phyloP scores from a whole-genome alignment of 2,888 invertebrate genomes.

The Tetragonisca angustula region DNA sequence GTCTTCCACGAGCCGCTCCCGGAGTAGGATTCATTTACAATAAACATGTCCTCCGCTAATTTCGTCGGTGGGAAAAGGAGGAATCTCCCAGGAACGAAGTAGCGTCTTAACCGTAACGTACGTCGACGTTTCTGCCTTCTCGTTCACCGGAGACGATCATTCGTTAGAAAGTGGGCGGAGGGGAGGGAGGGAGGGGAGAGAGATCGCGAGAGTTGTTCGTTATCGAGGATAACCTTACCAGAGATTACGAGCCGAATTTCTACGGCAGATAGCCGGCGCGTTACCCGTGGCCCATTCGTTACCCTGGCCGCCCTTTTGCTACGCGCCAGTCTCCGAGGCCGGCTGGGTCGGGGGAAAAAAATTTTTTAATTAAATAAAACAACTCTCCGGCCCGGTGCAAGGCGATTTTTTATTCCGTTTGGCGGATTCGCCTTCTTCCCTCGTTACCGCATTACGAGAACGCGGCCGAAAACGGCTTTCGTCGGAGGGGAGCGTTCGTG shows the following conservation, averaged over 20 bases:
- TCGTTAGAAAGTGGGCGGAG: constrained; percentile 34
- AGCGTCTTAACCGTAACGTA: constrained; percentile 72
- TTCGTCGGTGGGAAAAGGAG: constrained; percentile 76
- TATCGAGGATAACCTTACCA: constrained; percentile 46
- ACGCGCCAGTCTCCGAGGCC: background rate
- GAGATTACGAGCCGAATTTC: constrained; percentile 49
- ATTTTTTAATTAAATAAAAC: constrained; percentile 56
- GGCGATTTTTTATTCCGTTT: constrained; percentile 20
- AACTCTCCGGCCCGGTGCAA: constrained; percentile 6
- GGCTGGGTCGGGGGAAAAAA: background rate
- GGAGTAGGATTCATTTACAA: constrained; percentile 83
- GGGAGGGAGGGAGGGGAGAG: background rate
- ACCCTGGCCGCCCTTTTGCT: background rate
- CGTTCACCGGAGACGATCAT: constrained; percentile 63
- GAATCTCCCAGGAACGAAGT: constrained; percentile 66
- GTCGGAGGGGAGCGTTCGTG: background rate
- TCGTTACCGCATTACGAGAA: constrained; percentile 23
- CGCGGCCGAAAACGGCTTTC: constrained; percentile 19
- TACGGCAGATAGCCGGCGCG: constrained; percentile 5
- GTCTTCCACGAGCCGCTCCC: constrained; percentile 67
- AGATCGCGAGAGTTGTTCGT: constrained; percentile 56
- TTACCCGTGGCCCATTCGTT: constrained; percentile 22
- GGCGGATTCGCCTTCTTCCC: constrained; percentile 24
- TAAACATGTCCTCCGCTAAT: constrained; percentile 83
- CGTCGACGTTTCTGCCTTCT: constrained; percentile 67